Base-by-base conservation (phyloP, 2,797 vertebrate species). In the Vipera latastei region DNA sequence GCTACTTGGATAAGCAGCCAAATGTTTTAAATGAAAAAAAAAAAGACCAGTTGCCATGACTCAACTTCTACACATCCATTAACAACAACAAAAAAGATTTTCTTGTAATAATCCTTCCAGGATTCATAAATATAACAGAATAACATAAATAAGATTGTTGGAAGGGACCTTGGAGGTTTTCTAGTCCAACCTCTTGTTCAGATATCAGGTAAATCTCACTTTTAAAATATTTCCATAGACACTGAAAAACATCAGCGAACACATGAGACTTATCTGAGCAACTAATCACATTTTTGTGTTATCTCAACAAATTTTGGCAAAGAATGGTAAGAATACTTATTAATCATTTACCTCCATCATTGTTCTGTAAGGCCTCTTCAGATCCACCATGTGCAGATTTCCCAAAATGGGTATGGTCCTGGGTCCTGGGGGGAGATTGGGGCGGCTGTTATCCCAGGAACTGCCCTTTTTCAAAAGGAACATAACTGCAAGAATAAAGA, bases 331-430 rank as follows among this genome's bases (percentile, higher is more conserved):
- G 32, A 14, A 73, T 8, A 20, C 5, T 32, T 73, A 16, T 73
- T 38, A 73, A 73, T 73, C n/a, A 32, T 18, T 73, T 38, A 73
- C 65, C 65, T 73, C 2, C 2, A 38, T 73, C 65, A 73, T 73
- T 73, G 20, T 73, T 90, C 13, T 92, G 69, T 95, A 94, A 1
- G 90, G 92, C 28, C 88, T 96, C 90, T 91, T 95, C 85, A 96
- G 90, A 92, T 95, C 95, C n/a, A 96, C 91, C 20, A 95, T 92
- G 28, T 95, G 90, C 25, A 96, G 91, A 93, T 97, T 96, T 96
- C 95, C 94, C 87, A 95, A 93, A 88, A 96, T 1, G 28, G 65
- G 65, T 38, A 73, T 38, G 18, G n/a, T 73, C n/a, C n/a, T 73
- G 65, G 65, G 65, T 73, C 65, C n/a, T 8, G 65, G 65, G 6